Evolutionary conservation across 2,797 vertebrate genomes (phyloP).

Genomic region (Pseudomugil gertrudae): DNA sequence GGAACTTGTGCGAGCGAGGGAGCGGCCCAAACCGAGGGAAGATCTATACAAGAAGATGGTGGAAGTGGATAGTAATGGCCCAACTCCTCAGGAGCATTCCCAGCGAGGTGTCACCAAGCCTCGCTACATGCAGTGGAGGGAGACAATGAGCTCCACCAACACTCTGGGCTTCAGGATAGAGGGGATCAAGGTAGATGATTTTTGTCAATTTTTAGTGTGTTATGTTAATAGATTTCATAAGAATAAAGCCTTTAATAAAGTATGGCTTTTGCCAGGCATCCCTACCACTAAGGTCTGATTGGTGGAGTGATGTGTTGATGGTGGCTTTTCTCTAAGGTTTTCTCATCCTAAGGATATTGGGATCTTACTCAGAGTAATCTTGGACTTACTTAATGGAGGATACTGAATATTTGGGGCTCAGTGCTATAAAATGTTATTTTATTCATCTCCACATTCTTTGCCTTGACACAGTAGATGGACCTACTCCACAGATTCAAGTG

Average conservation of each 20-base stretch:
- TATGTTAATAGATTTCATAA: neutral
- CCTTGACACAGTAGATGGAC: neutral
- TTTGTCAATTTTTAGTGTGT: neutral
- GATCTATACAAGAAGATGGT: slow-evolving; percentile 98
- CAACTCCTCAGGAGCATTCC: slow-evolving; percentile 88
- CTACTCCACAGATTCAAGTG: neutral
- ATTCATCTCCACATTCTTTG: neutral
- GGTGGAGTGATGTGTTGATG: neutral
- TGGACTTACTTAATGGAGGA: neutral
- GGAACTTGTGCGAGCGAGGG: slow-evolving; percentile 92
- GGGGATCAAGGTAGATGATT: slow-evolving; percentile 90
- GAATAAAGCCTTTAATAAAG: neutral
- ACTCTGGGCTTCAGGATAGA: slow-evolving; percentile 97
- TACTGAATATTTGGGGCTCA: neutral
- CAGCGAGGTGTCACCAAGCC: slow-evolving; percentile 93
- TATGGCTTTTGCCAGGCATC: neutral
- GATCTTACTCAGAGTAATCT: neutral
- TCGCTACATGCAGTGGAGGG: slow-evolving; percentile 99
- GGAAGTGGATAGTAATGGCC: slow-evolving; percentile 91
- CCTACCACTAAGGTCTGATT: neutral
- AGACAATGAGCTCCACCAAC: slow-evolving; percentile 95
- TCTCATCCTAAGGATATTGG: neutral
- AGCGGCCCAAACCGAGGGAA: slow-evolving; percentile 91
- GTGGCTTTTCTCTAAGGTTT: neutral
- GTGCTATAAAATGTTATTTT: neutral